phyloP scores from a whole-genome alignment of 1,140 invertebrate genomes.

The Cataglyphis hispanica region DNA sequence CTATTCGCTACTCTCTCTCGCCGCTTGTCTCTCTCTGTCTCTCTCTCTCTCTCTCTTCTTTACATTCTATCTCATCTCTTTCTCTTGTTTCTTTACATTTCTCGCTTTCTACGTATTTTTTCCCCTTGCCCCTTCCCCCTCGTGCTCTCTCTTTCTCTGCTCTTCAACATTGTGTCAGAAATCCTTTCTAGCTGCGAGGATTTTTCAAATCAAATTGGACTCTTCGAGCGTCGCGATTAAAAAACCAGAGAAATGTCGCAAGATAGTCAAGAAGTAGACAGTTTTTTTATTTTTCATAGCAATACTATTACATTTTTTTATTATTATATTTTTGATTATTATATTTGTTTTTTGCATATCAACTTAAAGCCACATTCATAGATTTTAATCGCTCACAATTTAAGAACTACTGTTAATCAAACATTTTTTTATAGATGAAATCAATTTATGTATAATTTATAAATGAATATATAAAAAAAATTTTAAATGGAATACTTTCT shows the following conservation, averaged over 20 bases:
- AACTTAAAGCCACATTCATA: background rate
- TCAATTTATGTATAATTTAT: background rate
- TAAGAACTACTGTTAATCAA: background rate
- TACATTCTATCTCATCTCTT: constrained; percentile 6
- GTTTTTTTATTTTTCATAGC: no score
- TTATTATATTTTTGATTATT: no score
- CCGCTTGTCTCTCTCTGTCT: constrained; percentile 14
- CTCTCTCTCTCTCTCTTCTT: constrained; percentile 30
- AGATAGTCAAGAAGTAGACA: background rate
- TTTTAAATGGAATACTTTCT: background rate
- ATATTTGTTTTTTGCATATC: no score
- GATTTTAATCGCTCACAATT: background rate
- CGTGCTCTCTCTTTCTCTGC: background rate
- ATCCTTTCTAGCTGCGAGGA: constrained; percentile 3
- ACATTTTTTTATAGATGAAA: background rate
- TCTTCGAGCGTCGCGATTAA: background rate
- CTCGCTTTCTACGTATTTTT: background rate
- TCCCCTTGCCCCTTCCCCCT: background rate
- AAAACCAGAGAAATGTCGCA: background rate
- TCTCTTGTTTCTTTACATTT: constrained; percentile 8
- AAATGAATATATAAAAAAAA: background rate
- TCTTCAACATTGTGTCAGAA: constrained; percentile 23
- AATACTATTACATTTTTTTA: no score
- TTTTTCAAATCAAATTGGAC: constrained; percentile 24
- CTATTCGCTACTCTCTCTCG: constrained; percentile 53